Conservation (phyloP, 2,113 vertebrate genomes). For the Xiphias gladius region DNA sequence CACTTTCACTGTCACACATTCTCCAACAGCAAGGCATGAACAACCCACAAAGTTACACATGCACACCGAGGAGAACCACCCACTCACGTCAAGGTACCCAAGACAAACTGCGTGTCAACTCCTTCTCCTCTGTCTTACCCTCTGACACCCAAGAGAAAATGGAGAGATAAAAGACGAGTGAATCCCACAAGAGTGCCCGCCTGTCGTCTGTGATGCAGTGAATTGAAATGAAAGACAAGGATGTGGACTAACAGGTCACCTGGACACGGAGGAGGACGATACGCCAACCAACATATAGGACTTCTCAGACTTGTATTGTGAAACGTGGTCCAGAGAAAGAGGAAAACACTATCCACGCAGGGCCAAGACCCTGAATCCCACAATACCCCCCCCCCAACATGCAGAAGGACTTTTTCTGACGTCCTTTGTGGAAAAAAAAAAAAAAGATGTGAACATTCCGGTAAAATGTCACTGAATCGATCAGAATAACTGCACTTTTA, state of each 20-base stretch:
- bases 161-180: not conserved
- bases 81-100: not conserved
- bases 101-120: not conserved
- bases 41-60: not conserved
- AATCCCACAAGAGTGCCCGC: not conserved
- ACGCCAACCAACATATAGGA: not conserved
- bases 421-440: no score
- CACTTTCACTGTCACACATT: not conserved
- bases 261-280: not conserved
- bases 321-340: not conserved
- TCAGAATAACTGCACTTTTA: no score
- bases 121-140: not conserved
- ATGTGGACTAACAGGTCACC: not conserved
- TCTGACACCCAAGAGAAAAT: not conserved
- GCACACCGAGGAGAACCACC: conserved; percentile 3
- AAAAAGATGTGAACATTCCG: no score
- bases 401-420: no score
- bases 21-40: not conserved
- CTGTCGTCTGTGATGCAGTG: not conserved
- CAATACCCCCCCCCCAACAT: no score
- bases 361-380: no score
- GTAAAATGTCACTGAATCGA: no score
- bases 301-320: not conserved
- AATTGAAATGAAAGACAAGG: not conserved
- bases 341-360: not conserved